A percentile compares a stretch with the other conserved stretches of the same genome.
Conservation (phyloP, 2,888 invertebrate species). For the Dermolepida albohirtum region DNA sequence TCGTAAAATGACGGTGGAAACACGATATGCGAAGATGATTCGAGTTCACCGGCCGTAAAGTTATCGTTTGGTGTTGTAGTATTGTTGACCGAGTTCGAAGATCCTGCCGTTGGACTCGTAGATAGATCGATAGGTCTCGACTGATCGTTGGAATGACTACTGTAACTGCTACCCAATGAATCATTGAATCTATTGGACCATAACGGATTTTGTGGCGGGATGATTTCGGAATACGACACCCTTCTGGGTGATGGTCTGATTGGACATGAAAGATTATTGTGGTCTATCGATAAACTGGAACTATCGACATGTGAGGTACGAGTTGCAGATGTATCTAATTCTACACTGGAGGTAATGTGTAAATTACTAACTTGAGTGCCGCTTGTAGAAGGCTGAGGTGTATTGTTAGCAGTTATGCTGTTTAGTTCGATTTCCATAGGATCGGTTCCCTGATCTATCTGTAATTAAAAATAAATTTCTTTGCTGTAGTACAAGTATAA, state of each 20-base stretch:
- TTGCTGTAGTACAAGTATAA: too few species aligned
- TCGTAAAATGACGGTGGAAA: too few species aligned
- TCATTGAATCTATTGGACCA: not conserved
- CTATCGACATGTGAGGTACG: too few species aligned
- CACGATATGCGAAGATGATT: not conserved
- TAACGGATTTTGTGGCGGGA: too few species aligned
- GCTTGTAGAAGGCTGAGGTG: conserved; percentile 53
- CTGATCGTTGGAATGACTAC: not conserved
- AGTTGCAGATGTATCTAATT: too few species aligned
- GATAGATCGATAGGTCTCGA: conserved; percentile 6
- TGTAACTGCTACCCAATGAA: not conserved
- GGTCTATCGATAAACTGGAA: too few species aligned
- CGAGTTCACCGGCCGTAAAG: not conserved
- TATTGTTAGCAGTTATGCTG: conserved; percentile 59
- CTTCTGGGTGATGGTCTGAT: too few species aligned
- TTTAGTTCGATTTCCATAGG: conserved; percentile 73
- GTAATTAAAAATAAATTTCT: conserved; percentile 55
- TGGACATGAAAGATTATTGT: too few species aligned
- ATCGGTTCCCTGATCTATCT: conserved; percentile 77
- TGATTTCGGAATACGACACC: too few species aligned
- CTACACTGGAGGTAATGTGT: too few species aligned
- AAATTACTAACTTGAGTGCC: too few species aligned
- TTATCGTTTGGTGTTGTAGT: not conserved
- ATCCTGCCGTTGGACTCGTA: not conserved
- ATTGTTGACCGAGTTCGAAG: not conserved